Conservation (phyloP, 2,113 vertebrate species). For the Odobenus rosmarus region DNA sequence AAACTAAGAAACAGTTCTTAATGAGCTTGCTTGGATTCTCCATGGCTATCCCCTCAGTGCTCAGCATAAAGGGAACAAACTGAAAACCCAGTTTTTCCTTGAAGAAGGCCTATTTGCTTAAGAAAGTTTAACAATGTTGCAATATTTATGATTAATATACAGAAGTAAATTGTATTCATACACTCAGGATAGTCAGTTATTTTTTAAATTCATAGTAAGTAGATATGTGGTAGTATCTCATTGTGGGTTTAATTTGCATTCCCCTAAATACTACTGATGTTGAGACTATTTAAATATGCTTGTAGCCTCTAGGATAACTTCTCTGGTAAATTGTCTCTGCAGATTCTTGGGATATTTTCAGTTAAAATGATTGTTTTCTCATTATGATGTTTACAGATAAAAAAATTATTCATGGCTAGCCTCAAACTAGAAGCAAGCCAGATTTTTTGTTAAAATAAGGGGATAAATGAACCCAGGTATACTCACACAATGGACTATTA, state of each 20-base stretch:
- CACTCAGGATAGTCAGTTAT: not conserved
- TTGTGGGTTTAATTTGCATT: not conserved
- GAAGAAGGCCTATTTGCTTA: not conserved
- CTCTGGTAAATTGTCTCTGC: not conserved
- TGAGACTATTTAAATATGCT: not conserved
- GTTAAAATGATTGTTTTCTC: not conserved
- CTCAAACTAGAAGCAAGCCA: not conserved
- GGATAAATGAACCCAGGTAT: not conserved
- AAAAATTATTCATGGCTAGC: not conserved
- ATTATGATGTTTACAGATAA: not conserved
- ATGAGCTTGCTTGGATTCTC: not conserved
- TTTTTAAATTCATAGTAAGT: not conserved
- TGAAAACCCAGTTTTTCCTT: not conserved
- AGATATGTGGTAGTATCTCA: not conserved
- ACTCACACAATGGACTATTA: not conserved
- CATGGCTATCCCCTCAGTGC: too few species aligned
- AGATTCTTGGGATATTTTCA: not conserved
- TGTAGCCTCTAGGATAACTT: not conserved
- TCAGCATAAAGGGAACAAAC: not conserved
- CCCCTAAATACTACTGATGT: not conserved
- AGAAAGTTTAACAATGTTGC: not conserved
- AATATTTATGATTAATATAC: not conserved
- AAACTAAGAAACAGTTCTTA: not conserved
- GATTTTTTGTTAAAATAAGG: not conserved
- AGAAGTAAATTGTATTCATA: not conserved